Evolutionary conservation across 1,140 invertebrate genomes (phyloP), one percentile per base, ranked within the genome.

Genomic region (Brachionus calyciflorus): DNA sequence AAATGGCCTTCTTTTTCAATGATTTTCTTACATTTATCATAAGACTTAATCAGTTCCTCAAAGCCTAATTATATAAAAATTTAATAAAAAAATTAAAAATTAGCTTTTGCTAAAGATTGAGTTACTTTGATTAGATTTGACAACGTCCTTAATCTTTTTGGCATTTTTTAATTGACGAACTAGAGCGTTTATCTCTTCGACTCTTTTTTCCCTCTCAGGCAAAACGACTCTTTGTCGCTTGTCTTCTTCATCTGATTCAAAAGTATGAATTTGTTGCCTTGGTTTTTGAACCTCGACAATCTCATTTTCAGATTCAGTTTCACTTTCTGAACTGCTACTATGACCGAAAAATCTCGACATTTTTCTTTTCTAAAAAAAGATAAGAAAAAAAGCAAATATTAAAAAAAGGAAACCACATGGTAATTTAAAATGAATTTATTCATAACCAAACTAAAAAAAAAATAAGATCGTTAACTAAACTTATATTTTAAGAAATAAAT

Each of bases 1-100:
- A 55, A 55, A 28, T 76, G 49, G 12, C 53, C 76, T 37, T 77
- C 76, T 68, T 77, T 77, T 65, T 77, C 76, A 17, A 77, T 14
- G 0, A 77, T 12, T 63, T 60, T 60, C 9, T 44, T 46, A n/a
- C 48, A 46, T 51, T 77, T 77, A 9, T 77, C 57, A 26, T 63
- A 77, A 5, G 30, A 10, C 26, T 77, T 77, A 2, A 46, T 24
- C 40, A 63, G 30, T n/a, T 77, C 55, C 26, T 77, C 76, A 24
- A 63, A 77, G 21, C 6, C 75, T 75, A 28, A 37, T 44, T 51
- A 24, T 6, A 40, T 19, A 14, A 69, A 33, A 46, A 44, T 41
- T 63, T n/a, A 63, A 14, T n/a, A 1, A 30, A 63, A 41, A 63
- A 30, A 51, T 33, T n/a, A n/a, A n/a, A n/a, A n/a, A n/a, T n/a